A percentile compares a stretch with the other conserved stretches of the same genome.
These are phyloP conservation scores for Sternotherus odoratus DNA, from an alignment of 2,797 vertebrate genomes.

Conservation along the genomic window DNA sequence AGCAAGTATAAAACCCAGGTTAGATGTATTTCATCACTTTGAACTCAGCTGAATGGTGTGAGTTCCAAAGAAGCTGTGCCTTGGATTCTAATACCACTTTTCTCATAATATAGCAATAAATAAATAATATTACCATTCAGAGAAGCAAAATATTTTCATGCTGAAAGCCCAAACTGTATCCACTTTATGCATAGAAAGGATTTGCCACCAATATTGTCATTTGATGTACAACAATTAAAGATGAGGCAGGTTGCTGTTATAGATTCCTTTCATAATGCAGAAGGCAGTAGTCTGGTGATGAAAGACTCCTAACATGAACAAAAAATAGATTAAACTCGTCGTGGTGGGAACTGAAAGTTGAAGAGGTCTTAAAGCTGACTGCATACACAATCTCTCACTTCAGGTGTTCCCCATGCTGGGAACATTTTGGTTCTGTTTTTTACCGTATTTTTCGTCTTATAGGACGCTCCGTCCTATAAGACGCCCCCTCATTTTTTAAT, in stretches of 20 bases:
- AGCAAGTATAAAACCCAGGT: not conserved
- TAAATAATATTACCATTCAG: not conserved
- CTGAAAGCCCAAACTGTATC: not conserved
- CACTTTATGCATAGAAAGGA: not conserved
- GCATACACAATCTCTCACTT: not conserved
- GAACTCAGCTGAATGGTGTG: not conserved
- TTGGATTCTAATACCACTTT: not conserved
- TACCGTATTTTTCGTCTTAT: too few species aligned
- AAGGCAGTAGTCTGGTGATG: not conserved
- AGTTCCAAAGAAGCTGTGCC: not conserved
- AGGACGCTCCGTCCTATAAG: too few species aligned
- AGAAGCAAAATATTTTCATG: not conserved
- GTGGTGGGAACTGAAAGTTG: not conserved
- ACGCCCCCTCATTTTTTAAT: too few species aligned
- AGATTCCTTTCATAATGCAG: not conserved
- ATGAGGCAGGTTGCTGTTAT: not conserved
- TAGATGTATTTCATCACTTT: not conserved
- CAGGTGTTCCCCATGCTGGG: not conserved
- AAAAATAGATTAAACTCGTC: not conserved
- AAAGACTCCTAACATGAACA: not conserved
- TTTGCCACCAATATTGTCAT: not conserved
- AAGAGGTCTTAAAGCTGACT: not conserved
- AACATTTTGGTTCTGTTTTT: not conserved
- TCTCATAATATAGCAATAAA: not conserved
- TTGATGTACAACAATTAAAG: not conserved